Base-by-base conservation (phyloP, 2,888 invertebrate genomes). In the Lasioglossum marginatum region DNA sequence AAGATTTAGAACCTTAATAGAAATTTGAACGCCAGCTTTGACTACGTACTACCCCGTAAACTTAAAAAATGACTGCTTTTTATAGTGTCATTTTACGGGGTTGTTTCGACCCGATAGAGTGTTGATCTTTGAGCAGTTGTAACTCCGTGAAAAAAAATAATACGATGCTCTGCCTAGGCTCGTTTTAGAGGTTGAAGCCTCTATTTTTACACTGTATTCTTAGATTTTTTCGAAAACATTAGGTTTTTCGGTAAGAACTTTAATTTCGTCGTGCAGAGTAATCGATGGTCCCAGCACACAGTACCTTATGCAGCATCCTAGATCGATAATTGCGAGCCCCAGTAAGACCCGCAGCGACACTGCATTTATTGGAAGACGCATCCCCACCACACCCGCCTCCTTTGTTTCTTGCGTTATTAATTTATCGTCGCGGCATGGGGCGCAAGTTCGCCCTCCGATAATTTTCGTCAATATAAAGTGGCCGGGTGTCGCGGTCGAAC, bases 361-460 rank as follows among this genome's bases (percentile, higher is more conserved):
- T 34, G 34, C 66, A 16, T 66, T 66, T 19, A 66, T 19, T 31
- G 66, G 63, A 63, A 63, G 63, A 66, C 66, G 34, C 34, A 8
- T 0, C 40, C 31, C 23, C 66, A 4, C 66, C 16, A 5, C 3
- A 23, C 19, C 31, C n/a, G n/a, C 2, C n/a, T 31, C 40, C 83
- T 76, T 81, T 81, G 81, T 81, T 71, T 48, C 10, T 40, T 10
- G 34, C 40, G 23, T 71, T 76, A 76, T 83, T 76, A 76, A 75
- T 75, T 71, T 63, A 83, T 70, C 48, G 76, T 37, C 71, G 43
- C 63, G 43, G 63, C 19, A 71, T 40, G 12, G 34, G 10, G 16
- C 43, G 63, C 31, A 31, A 27, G 31, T 79, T 79, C 72, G 31
- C n/a, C 48, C 72, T 71, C 73, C 66, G 27, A 66, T 73, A 68